A percentile compares a stretch with the other conserved stretches of the same genome.
Conservation (phyloP, 1,140 invertebrate species). For the Colletes latitarsis region DNA sequence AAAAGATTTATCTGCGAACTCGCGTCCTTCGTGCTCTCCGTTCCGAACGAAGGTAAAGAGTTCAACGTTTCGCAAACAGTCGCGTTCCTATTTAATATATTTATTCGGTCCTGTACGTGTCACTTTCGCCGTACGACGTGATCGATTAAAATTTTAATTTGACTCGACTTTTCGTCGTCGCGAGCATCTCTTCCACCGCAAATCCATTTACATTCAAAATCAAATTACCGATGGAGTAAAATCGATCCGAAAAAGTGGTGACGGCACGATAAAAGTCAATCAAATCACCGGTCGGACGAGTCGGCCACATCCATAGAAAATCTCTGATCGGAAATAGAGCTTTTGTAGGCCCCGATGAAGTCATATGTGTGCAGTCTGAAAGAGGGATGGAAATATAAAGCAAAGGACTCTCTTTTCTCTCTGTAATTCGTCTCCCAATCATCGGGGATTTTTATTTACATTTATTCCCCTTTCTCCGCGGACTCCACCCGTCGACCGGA, state of each 20-base stretch:
- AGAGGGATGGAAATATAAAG: background rate
- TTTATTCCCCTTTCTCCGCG: constrained; percentile 23
- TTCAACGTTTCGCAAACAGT: background rate
- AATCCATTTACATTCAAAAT: constrained; percentile 8
- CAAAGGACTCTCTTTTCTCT: constrained; percentile 15
- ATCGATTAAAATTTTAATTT: constrained; percentile 3
- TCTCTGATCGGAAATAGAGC: constrained; percentile 1
- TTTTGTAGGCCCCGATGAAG: background rate
- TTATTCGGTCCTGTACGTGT: no score
- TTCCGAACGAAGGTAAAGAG: background rate
- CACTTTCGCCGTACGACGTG: background rate
- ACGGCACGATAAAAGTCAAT: constrained; percentile 31
- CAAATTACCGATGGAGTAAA: constrained; percentile 35
- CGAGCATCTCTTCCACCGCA: background rate
- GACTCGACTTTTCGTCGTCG: background rate
- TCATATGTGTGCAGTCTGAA: background rate
- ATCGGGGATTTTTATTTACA: constrained; percentile 8
- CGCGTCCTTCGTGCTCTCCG: constrained; percentile 5
- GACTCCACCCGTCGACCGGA: constrained; percentile 19
- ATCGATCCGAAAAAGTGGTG: background rate
- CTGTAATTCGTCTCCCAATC: background rate
- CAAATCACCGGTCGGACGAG: constrained; percentile 19
- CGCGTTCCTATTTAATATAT: no score
- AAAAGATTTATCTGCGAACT: constrained; percentile 32
- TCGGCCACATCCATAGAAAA: constrained; percentile 3